phyloP scores from a whole-genome alignment of 2,888 invertebrate genomes.

The Chalcosyrphus nemorum region DNA sequence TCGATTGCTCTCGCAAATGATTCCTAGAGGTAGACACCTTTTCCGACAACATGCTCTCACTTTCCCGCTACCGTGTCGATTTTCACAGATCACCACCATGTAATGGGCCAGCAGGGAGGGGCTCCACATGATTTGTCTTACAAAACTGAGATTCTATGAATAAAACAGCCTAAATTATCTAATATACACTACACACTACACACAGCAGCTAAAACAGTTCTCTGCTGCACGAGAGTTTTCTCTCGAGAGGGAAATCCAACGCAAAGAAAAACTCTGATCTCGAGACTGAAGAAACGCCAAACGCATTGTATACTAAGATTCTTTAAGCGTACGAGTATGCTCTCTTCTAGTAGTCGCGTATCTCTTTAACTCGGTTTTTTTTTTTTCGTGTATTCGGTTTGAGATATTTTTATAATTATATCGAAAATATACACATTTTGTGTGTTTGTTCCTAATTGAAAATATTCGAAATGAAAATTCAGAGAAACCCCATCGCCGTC shows the following conservation, averaged over 20 bases:
- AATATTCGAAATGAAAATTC: conserved; percentile 59
- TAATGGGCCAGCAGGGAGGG: not conserved
- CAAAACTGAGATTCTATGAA: conserved; percentile 56
- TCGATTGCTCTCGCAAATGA: conserved; percentile 15
- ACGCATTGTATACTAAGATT: conserved; percentile 35
- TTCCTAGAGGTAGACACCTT: conserved; percentile 14
- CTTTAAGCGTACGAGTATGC: conserved; percentile 13
- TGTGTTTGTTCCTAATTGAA: conserved; percentile 62
- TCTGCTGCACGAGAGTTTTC: conserved; percentile 19
- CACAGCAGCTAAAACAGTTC: conserved; percentile 12
- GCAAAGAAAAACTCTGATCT: conserved; percentile 34
- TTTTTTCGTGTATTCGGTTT: conserved; percentile 21
- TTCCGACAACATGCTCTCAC: conserved; percentile 37
- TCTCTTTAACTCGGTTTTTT: conserved; percentile 38
- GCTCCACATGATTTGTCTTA: conserved; percentile 45
- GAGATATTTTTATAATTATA: conserved; percentile 68
- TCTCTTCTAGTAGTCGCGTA: conserved; percentile 8
- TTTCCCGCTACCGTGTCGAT: conserved; percentile 28
- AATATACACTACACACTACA: conserved; percentile 9
- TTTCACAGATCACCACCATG: conserved; percentile 6
- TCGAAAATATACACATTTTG: conserved; percentile 64
- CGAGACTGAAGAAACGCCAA: conserved; percentile 9
- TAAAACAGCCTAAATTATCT: conserved; percentile 41
- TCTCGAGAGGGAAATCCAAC: conserved; percentile 14
- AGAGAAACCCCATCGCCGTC: conserved; percentile 48